Base-by-base conservation (phyloP, 2,797 vertebrate genomes). In the Thripadectes ignobilis region DNA sequence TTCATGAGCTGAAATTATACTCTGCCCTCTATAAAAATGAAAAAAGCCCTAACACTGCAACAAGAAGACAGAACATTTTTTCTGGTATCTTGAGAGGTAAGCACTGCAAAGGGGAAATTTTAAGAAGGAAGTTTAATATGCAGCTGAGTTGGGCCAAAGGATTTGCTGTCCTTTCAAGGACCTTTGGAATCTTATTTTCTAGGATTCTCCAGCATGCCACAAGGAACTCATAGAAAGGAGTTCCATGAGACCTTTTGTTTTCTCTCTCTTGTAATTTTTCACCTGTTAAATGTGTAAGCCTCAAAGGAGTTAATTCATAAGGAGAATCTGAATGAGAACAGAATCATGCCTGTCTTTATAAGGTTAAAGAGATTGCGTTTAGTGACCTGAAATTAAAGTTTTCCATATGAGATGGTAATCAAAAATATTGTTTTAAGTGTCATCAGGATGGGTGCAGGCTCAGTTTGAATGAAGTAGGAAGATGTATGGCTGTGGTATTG, bases 311-410 rank as follows among this genome's bases (percentile, higher is more conserved):
- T 24, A 76, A 74, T 57, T 76, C 3, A 1, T 86, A 79, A 88
- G 23, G 38, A 79, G 52, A 30, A 61, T 67, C 57, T 86, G 48
- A 94, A 79, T 49, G 18, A 57, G 32, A 92, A 79, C 45, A 90
- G 41, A 73, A 57, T 34, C 78, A 23, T 43, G 7, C 15, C 89
- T 2, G 4, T 41, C 29, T 68, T 81, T 69, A 38, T 62, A 72
- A 89, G 24, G 26, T 73, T 79, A 46, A 86, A 84, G 59, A 76
- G 32, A 36, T 24, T 77, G 34, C 46, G 23, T 74, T 92, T 57
- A 94, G 48, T 46, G 55, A 92, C 26, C 48, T 66, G 54, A 92
- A 84, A 94, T 90, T 69, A 85, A 92, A 66, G 38, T 63, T 81
- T 88, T 8, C 38, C 32, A 12, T 81, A 45, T 78, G 45, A 88